Percentiles rank a stretch among this genome's conserved stretches.
Conservation (phyloP, 2,888 invertebrate species). For the Pseudolycoriella hygida region DNA sequence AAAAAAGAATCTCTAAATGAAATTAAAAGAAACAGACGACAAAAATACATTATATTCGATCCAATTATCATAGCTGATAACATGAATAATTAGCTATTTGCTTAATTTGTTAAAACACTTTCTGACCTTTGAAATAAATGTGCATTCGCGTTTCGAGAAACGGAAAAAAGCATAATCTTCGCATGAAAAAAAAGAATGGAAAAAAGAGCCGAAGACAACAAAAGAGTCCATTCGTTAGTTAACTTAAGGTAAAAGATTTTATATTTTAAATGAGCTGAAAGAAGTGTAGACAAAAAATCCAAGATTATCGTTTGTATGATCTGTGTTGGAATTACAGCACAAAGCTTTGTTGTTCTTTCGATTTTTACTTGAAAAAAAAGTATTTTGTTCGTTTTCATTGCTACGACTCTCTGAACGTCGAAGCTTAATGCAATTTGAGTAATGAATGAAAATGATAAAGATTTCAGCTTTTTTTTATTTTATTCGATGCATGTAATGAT, state of each 20-base stretch:
- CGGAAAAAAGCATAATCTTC: not conserved
- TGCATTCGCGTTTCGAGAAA: not conserved
- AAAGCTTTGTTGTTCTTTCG: not conserved
- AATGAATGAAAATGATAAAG: no score
- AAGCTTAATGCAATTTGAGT: no score
- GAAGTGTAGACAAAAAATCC: constrained; percentile 12
- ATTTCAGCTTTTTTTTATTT: no score
- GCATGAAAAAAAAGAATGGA: not conserved
- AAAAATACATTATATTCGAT: constrained; percentile 5
- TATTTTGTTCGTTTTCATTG: no score
- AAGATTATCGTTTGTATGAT: not conserved
- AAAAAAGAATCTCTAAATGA: not conserved
- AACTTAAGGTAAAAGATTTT: not conserved
- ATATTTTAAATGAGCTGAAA: not conserved
- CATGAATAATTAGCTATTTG: constrained; percentile 8
- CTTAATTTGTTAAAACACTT: constrained; percentile 6
- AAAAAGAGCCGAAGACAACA: not conserved
- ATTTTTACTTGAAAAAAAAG: not conserved
- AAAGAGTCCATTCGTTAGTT: not conserved
- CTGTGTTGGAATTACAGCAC: not conserved
- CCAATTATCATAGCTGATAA: constrained; percentile 7
- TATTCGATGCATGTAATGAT: no score
- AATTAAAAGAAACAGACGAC: not conserved
- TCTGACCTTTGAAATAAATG: constrained; percentile 6
- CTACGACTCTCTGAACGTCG: no score